Evolutionary conservation across 2,888 invertebrate genomes (phyloP).

Genomic region (Calameuta filiformis): DNA sequence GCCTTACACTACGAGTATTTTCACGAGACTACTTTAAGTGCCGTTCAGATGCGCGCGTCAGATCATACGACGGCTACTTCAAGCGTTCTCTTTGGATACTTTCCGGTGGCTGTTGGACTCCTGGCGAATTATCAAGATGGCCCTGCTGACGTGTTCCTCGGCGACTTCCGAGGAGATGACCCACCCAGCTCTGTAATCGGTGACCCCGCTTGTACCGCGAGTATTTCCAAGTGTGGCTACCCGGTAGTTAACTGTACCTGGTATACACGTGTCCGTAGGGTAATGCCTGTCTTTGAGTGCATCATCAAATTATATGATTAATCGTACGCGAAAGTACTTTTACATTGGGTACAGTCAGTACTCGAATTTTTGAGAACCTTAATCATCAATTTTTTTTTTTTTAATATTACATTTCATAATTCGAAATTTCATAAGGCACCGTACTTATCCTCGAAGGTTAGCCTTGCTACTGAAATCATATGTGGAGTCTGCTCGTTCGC

Average conservation of each 20-base stretch:
- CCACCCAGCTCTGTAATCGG: neutral
- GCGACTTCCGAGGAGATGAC: neutral
- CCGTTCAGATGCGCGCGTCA: neutral
- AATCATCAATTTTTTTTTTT: neutral
- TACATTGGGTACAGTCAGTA: neutral
- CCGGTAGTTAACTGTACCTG: neutral
- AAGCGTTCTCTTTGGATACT: neutral
- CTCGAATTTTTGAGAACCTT: neutral
- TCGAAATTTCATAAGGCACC: neutral
- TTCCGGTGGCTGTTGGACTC: neutral
- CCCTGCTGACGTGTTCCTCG: neutral
- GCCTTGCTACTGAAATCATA: neutral
- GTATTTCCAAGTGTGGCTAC: neutral
- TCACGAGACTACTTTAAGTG: neutral
- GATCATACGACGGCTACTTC: neutral
- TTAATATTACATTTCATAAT: neutral
- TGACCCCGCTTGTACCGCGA: neutral
- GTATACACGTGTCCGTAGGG: neutral
- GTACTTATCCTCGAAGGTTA: neutral
- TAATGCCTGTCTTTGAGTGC: neutral
- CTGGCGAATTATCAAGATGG: neutral
- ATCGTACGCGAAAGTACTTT: neutral
- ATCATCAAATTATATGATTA: neutral
- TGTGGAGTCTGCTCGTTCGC: constrained; percentile 16
- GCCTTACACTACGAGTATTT: neutral